These are phyloP conservation scores for Lytechinus pictus DNA, from an alignment of 35 echinoderm and acorn worm genomes.

Conservation along the genomic window DNA sequence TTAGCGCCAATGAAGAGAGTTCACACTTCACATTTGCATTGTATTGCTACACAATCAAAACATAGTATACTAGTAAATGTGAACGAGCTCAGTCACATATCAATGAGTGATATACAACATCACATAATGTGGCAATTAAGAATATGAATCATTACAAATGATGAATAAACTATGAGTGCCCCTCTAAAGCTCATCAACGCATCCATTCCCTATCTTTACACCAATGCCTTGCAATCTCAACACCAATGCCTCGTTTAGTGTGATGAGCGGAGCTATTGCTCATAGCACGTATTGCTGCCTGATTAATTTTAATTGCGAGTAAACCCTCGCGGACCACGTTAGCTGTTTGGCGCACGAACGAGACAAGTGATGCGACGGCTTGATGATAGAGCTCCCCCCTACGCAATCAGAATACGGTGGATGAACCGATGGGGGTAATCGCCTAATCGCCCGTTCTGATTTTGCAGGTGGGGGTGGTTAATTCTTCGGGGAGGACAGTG, in stretches of 20 bases:
- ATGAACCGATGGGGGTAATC: not conserved
- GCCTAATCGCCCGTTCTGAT: not conserved
- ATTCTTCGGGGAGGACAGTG: not conserved
- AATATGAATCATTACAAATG: not conserved
- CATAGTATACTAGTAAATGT: not conserved
- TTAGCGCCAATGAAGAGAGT: too few species aligned
- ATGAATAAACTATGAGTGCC: not conserved
- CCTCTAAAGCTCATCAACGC: not conserved
- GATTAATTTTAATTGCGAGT: conserved; percentile 33
- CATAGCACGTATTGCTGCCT: not conserved
- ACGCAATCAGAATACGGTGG: not conserved
- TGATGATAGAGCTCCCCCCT: not conserved
- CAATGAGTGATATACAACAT: not conserved
- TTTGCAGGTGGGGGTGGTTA: not conserved
- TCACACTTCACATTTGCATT: too few species aligned
- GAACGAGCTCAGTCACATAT: not conserved
- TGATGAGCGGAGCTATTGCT: not conserved
- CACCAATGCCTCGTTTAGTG: not conserved
- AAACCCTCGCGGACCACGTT: not conserved
- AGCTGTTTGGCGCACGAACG: not conserved
- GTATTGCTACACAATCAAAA: too few species aligned
- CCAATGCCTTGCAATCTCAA: not conserved
- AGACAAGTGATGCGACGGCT: not conserved
- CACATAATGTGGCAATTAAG: not conserved
- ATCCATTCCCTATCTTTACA: not conserved